Base-by-base conservation (phyloP, 2,113 vertebrate species). In the Baryphthengus martii region DNA sequence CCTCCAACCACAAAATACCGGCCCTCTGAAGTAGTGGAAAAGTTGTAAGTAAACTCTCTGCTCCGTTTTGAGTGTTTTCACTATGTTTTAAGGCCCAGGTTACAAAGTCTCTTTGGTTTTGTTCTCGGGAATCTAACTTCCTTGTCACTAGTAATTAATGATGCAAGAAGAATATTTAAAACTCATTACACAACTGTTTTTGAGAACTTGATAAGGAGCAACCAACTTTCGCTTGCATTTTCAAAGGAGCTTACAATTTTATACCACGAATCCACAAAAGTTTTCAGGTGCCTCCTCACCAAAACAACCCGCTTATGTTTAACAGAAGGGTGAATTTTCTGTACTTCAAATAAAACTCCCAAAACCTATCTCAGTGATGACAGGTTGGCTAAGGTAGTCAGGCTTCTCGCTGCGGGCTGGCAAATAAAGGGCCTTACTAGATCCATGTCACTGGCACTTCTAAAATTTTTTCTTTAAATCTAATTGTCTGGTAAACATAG, bases 391-490 rank as follows among this genome's bases (percentile, higher is more conserved):
- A 45, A 10, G 2, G 17, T 5, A 29, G 6, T 19, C 53, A 61
- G 58, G 39, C 25, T 85, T 15, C 62, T 37, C 0, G 0, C 47
- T 17, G 23, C 45, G 23, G 50, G 50, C 17, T 31, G 4, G 9
- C 39, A 25, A 77, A 14, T 35, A 89, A 53, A 15, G 13, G 14
- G 17, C 15, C 15, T 74, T 73, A 17, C 42, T 13, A n/a, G 19
- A 85, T 35, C 29, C 35, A 47, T 0, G 1, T 8, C 18, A 39
- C 23, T 13, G 5, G 7, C 17, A 87, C 10, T 40, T 52, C 50
- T 53, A 31, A 23, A 39, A 13, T 10, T 7, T 19, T 16, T 52
- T 52, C 15, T 26, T 52, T 52, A 14, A 52, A 52, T 52, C 26
- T 52, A 28, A 52, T 13, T 16, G 45, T 45, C 19, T 45, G 45